Evolutionary conservation across 2,113 vertebrate species (phyloP).

Genomic region (Sebastes fasciatus): DNA sequence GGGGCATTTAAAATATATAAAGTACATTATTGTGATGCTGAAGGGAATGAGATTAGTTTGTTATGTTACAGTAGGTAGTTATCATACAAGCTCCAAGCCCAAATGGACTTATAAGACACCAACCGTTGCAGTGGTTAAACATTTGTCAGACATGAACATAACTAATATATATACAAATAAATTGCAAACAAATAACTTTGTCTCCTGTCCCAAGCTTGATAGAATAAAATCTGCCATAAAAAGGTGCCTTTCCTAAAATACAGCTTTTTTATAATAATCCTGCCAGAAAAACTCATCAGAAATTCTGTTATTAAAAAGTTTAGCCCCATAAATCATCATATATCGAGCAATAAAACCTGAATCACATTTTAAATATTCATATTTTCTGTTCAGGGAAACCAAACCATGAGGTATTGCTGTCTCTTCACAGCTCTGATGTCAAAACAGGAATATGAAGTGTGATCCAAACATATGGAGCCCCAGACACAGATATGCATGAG

Average conservation of each 20-base stretch:
- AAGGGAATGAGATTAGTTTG: not conserved
- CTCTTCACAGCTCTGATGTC: not conserved
- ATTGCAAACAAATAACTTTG: not conserved
- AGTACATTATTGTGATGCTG: not conserved
- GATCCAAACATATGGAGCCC: constrained; percentile 11
- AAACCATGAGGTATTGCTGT: not conserved
- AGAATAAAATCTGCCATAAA: not conserved
- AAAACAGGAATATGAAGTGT: not conserved
- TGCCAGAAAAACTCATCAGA: not conserved
- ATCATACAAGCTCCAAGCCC: not conserved
- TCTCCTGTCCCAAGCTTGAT: not conserved
- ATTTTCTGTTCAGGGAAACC: not conserved
- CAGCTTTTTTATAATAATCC: not conserved
- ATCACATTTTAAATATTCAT: not conserved
- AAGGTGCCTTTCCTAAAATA: not conserved
- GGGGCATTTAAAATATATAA: not conserved
- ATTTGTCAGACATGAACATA: not conserved
- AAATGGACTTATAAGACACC: not conserved
- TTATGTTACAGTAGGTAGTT: not conserved
- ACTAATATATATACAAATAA: not conserved
- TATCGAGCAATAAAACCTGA: not conserved
- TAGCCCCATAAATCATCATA: not conserved
- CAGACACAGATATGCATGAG: constrained; percentile 30
- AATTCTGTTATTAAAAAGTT: not conserved
- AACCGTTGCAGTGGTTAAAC: not conserved